Percentiles rank a stretch among this genome's conserved stretches.
These are phyloP conservation scores for Steatornis caripensis DNA, from an alignment of 2,113 vertebrate genomes.

Conservation along the genomic window DNA sequence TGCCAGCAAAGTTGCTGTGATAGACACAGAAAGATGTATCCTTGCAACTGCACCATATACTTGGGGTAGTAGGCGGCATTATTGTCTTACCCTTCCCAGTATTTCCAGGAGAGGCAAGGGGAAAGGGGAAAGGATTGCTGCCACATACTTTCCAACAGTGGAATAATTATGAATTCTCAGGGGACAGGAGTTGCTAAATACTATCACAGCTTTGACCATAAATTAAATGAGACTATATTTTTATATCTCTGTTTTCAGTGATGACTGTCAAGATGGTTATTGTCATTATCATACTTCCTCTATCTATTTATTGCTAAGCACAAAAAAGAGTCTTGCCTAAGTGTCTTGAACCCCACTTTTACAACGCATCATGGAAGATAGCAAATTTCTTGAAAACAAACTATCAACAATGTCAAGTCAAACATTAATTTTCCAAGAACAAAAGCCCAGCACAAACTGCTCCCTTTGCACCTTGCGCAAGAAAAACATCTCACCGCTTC, in stretches of 20 bases:
- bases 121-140: neutral
- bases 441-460: neutral
- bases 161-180: neutral
- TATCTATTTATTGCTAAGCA: neutral
- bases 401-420: neutral
- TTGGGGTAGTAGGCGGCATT: neutral
- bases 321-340: neutral
- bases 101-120: neutral
- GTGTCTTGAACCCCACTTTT: neutral
- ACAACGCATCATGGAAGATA: neutral
- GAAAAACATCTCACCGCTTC: neutral
- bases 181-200: neutral
- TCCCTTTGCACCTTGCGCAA: neutral
- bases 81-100: neutral
- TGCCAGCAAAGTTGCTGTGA: neutral
- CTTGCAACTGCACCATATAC: neutral
- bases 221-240: neutral
- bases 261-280: neutral
- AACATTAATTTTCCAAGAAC: neutral
- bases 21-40: neutral
- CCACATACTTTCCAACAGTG: neutral
- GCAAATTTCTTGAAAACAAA: neutral
- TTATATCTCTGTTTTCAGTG: neutral
- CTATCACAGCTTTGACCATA: neutral
- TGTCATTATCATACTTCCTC: neutral